Evolutionary conservation across 1,140 invertebrate species (phyloP), one percentile per base, ranked within the genome.

Genomic region (Campoletis sonorensis): DNA sequence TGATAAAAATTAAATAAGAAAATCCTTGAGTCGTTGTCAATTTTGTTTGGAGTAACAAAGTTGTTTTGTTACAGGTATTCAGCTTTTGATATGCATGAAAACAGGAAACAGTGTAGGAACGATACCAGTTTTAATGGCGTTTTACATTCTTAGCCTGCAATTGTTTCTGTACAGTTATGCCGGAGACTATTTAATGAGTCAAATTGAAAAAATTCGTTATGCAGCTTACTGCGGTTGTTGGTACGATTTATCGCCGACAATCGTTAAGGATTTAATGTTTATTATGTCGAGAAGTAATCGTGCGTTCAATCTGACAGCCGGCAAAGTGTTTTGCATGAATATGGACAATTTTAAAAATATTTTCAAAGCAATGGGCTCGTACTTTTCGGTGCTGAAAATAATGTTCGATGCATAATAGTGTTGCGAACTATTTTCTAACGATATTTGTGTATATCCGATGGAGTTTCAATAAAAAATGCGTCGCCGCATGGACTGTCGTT

Each of bases 121-220:
- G 30, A n/a, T 45, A 26, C n/a, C 40, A 7, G 70, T 72, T 21
- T 13, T 75, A 4, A 68, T 83, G 8, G 27, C 75, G 4, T 75
- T 83, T 7, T 77, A 76, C 21, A 18, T 83, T n/a, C 45, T 83
- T 1, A 78, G 37, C 26, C 73, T 81, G 2, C 82, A 83, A 71
- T 58, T 83, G 70, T 83, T 79, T 64, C 68, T 83, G 26, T 83
- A 83, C 49, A 76, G 82, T 23, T 83, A 75, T 27, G 81, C 81
- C 8, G 82, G 79, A 15, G 79, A 83, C 23, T 30, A 49, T n/a
- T 77, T 83, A 21, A 54, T 70, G 27, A 54, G 26, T 0, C 76
- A 68, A 70, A 45, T 73, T 3, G 77, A 79, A 67, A 79, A 81
- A 33, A 72, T 83, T 49, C 76, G 75, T 79, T 4, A 71, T 30